Evolutionary conservation across 1,140 invertebrate genomes (phyloP).

Genomic region (Drosophila kanapiae): DNA sequence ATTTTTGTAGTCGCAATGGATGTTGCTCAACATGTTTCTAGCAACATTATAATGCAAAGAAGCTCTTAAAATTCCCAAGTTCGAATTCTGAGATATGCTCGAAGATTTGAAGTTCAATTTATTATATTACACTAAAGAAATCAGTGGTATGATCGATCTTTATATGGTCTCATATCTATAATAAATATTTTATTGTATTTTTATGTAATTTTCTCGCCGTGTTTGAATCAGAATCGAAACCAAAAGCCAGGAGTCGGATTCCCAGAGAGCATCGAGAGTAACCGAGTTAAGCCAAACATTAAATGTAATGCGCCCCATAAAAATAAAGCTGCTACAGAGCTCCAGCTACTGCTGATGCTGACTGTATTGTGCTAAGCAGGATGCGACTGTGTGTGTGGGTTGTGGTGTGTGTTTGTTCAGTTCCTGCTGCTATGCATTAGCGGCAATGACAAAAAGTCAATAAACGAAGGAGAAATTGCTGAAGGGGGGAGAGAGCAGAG

Average conservation of each 20-base stretch:
- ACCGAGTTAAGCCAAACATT: conserved; percentile 81
- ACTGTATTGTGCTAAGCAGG: conserved; percentile 40
- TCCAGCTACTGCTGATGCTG: conserved; percentile 45
- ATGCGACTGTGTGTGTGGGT: conserved; percentile 28
- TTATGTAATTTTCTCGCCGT: conserved; percentile 6
- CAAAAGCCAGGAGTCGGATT: conserved; percentile 16
- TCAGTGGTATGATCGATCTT: no score
- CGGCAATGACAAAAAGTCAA: conserved; percentile 83
- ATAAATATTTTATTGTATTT: not conserved
- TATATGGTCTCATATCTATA: not conserved
- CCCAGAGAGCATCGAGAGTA: conserved; percentile 57
- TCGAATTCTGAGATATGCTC: no score
- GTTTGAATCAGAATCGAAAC: conserved; percentile 22
- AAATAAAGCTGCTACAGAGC: conserved; percentile 73
- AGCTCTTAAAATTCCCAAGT: not conserved
- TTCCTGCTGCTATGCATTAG: conserved; percentile 73
- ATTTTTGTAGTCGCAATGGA: not conserved
- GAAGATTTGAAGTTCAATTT: no score
- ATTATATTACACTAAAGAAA: no score
- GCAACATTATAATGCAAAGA: not conserved
- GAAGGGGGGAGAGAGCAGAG: not conserved
- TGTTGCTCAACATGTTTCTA: not conserved
- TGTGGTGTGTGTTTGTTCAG: conserved; percentile 34
- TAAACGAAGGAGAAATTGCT: conserved; percentile 59
- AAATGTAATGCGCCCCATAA: conserved; percentile 78